phyloP scores from a whole-genome alignment of 2,797 vertebrate genomes.

The Schizothorax lantsangensis region DNA sequence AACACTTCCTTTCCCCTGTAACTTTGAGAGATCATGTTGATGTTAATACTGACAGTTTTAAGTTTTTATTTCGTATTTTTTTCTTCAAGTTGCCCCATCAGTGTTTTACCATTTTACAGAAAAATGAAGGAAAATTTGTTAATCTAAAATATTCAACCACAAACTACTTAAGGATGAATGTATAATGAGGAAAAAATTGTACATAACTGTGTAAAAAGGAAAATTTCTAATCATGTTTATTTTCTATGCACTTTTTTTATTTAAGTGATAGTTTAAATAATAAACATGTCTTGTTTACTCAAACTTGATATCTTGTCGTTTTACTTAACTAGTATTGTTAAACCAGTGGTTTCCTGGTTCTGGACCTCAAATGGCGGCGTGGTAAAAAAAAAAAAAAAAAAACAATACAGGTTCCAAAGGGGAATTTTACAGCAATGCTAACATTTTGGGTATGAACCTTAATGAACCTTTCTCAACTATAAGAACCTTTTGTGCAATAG shows the following conservation, averaged over 20 bases:
- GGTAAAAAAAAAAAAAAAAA: too few relatives aligned
- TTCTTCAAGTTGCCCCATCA: conserved; percentile 74
- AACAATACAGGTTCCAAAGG: background rate
- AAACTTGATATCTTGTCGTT: conserved; percentile 45
- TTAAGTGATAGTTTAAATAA: conserved; percentile 99
- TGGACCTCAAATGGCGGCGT: background rate
- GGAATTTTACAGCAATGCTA: background rate
- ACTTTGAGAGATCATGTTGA: conserved; percentile 71
- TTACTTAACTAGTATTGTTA: background rate
- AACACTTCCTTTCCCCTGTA: conserved; percentile 72
- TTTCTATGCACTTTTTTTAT: conserved; percentile 99
- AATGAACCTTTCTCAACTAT: background rate
- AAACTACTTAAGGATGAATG: conserved; percentile 99
- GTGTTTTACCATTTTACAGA: conserved; percentile 88
- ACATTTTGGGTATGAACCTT: background rate
- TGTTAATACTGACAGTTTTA: conserved; percentile 68
- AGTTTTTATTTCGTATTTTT: conserved; percentile 62
- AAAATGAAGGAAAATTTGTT: conserved; percentile 96
- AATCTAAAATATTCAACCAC: conserved; percentile 86
- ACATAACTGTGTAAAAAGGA: conserved; percentile 99
- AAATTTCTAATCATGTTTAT: conserved; percentile 99
- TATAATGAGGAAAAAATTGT: conserved; percentile 97
- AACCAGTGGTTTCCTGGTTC: background rate
- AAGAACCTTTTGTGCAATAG: background rate
- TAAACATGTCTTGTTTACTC: conserved; percentile 99